Evolutionary conservation across 2,113 vertebrate species (phyloP).

Genomic region (Fregata magnificens): DNA sequence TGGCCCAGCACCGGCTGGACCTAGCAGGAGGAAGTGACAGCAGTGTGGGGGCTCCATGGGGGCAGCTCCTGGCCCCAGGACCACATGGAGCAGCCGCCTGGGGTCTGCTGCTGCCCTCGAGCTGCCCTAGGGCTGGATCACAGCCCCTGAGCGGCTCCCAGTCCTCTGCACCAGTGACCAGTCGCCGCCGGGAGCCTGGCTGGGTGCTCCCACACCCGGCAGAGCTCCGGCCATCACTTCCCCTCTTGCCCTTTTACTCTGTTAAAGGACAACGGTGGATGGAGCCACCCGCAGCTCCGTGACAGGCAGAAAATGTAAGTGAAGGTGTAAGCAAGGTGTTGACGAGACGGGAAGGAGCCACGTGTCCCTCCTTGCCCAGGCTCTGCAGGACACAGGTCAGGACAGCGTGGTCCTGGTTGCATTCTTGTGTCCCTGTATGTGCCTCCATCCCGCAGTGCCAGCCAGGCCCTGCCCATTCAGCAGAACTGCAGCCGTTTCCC

Average conservation of each 20-base stretch:
- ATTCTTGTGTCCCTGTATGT: accelerated
- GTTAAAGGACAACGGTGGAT: not conserved
- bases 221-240: accelerated
- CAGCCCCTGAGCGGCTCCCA: not conserved
- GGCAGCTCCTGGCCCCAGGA: too few species aligned
- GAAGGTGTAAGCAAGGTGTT: not conserved
- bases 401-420: accelerated
- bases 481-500: not conserved
- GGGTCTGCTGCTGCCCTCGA: not conserved
- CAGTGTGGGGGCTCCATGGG: too few species aligned
- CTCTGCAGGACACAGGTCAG: not conserved
- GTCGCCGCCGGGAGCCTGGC: not conserved
- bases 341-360: not conserved
- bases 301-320: not conserved
- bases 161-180: not conserved
- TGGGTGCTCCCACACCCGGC: accelerated
- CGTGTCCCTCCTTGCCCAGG: not conserved
- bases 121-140: not conserved
- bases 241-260: not conserved
- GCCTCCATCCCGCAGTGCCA: not conserved
- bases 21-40: not conserved
- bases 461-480: not conserved
- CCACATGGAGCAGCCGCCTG: not conserved
- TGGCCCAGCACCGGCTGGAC: not conserved
- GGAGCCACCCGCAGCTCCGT: not conserved